phyloP scores from a whole-genome alignment of 2,888 invertebrate genomes.

The Boloria euphrosyne region DNA sequence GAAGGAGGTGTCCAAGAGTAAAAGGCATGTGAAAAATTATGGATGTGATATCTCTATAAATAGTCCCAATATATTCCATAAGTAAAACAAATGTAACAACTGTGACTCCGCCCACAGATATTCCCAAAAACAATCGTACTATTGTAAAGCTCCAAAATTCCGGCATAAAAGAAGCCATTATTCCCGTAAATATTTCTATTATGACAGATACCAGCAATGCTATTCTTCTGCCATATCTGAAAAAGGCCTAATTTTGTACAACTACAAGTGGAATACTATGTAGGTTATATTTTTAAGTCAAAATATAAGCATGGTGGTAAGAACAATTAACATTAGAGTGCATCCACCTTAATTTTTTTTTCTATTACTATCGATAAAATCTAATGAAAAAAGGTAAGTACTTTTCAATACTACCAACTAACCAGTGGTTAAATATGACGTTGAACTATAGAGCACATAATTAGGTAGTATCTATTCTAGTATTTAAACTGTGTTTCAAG shows the following conservation, averaged over 20 bases:
- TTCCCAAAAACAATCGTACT: slow-evolving; percentile 85
- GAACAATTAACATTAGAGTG: too few relatives aligned
- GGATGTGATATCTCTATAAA: slow-evolving; percentile 76
- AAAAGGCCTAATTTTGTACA: neutral
- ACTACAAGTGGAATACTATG: too few relatives aligned
- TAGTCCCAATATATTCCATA: slow-evolving; percentile 84
- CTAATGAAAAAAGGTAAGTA: too few relatives aligned
- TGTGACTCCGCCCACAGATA: slow-evolving; percentile 91
- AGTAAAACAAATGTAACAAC: slow-evolving; percentile 80
- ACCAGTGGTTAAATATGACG: too few relatives aligned
- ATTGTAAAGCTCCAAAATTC: slow-evolving; percentile 84
- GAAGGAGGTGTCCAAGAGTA: slow-evolving; percentile 84
- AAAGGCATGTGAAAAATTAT: slow-evolving; percentile 86
- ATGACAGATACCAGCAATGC: slow-evolving; percentile 86
- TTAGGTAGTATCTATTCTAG: too few relatives aligned
- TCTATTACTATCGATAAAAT: too few relatives aligned
- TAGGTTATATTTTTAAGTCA: too few relatives aligned
- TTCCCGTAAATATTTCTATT: slow-evolving; percentile 86
- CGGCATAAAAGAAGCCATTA: slow-evolving; percentile 86
- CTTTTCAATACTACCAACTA: too few relatives aligned
- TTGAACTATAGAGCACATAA: too few relatives aligned
- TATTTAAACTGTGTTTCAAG: too few relatives aligned
- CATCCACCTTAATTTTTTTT: too few relatives aligned
- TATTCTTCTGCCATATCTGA: slow-evolving; percentile 87
- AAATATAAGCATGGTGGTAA: too few relatives aligned